Conservation (phyloP, 2,888 invertebrate genomes). For the Standfussiana lucernea region DNA sequence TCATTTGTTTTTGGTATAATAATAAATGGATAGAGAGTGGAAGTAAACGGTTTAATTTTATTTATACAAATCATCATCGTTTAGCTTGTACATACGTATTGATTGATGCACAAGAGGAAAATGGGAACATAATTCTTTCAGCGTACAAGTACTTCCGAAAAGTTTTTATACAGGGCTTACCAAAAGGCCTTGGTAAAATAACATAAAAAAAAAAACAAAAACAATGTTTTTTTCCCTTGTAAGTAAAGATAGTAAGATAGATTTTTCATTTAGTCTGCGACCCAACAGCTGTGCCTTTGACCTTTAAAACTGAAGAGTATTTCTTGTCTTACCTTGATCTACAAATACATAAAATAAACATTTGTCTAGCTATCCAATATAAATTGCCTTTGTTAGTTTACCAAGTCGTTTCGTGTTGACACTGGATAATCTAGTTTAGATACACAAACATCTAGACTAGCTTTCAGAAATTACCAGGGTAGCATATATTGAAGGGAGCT, state of each 20-base stretch:
- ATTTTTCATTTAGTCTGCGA: conserved; percentile 28
- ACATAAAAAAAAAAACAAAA: background rate
- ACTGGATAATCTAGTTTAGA: conserved; percentile 17
- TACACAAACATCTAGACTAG: conserved; percentile 26
- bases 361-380: conserved; percentile 26
- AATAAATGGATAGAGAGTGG: background rate
- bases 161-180: background rate
- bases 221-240: background rate
- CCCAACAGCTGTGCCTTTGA: conserved; percentile 44
- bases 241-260: background rate
- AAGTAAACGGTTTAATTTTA: background rate
- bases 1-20: background rate
- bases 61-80: no score
- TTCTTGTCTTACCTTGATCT: conserved; percentile 12
- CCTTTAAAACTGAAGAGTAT: conserved; percentile 34
- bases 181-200: background rate
- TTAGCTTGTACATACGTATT: no score
- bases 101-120: background rate
- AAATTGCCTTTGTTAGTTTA: conserved; percentile 2
- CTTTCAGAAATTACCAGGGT: conserved; percentile 37
- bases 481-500: conserved; percentile 30
- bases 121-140: background rate
- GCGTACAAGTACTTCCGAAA: background rate
- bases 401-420: conserved; percentile 23
- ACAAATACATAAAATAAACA: conserved; percentile 34